Conservation (phyloP, 2,113 vertebrate species). For the Lepus europaeus region DNA sequence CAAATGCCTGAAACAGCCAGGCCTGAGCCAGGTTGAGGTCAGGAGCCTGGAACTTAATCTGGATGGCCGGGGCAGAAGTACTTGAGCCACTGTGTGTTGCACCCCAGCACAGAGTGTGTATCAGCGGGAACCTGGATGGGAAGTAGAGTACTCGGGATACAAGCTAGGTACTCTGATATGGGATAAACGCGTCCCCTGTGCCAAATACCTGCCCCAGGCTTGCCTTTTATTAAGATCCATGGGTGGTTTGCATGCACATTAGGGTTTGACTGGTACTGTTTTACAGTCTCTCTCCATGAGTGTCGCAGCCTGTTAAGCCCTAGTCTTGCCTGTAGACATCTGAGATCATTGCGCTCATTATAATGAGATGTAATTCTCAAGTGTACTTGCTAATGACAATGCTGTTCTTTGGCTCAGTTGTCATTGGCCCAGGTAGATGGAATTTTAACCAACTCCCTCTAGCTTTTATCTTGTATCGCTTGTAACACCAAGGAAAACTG, state of each 20-base stretch:
- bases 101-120: too few relatives aligned
- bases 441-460: not conserved
- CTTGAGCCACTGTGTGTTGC: too few relatives aligned
- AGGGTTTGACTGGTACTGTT: not conserved
- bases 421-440: not conserved
- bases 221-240: not conserved
- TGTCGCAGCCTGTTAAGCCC: not conserved
- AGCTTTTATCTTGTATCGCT: conserved; percentile 44
- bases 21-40: too few relatives aligned
- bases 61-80: too few relatives aligned
- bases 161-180: too few relatives aligned
- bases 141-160: too few relatives aligned
- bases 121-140: too few relatives aligned
- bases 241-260: not conserved
- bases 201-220: too few relatives aligned
- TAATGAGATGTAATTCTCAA: not conserved
- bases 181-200: too few relatives aligned
- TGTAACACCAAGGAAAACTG: conserved; percentile 74
- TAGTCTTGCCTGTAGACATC: not conserved
- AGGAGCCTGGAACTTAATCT: too few relatives aligned
- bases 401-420: not conserved
- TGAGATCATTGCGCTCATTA: not conserved
- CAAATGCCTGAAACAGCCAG: too few relatives aligned
- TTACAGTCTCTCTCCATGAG: not conserved
- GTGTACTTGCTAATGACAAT: too few relatives aligned